These are phyloP conservation scores for Botia almorhae DNA, from an alignment of 2,797 vertebrate species.

Conservation along the genomic window DNA sequence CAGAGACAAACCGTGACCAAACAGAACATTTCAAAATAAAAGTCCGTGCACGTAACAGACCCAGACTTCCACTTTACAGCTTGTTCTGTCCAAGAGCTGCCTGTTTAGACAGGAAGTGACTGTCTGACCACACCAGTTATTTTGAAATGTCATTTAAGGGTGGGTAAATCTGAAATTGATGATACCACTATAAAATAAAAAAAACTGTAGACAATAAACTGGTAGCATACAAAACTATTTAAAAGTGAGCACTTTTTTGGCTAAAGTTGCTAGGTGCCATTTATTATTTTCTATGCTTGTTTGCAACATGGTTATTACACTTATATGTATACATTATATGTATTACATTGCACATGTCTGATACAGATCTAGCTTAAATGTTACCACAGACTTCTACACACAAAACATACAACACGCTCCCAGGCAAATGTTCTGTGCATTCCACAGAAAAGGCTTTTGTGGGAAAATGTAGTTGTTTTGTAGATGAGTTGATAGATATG, in stretches of 20 bases:
- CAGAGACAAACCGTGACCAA: no score
- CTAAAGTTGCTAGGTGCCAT: no score
- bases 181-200: no score
- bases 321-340: no score
- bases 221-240: no score
- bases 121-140: not conserved
- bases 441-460: slow-evolving; percentile 57
- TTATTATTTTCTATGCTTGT: not conserved
- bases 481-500: slow-evolving; percentile 64
- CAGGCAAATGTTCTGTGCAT: slow-evolving; percentile 11
- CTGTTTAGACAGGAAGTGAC: not conserved
- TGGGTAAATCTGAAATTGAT: no score
- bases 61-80: slow-evolving; percentile 10
- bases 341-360: not conserved
- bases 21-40: no score
- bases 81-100: not conserved
- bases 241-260: no score
- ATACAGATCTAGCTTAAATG: not conserved
- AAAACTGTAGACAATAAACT: no score
- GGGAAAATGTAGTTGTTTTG: slow-evolving; percentile 57
- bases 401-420: slow-evolving; percentile 9
- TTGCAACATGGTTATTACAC: not conserved
- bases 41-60: no score
- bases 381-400: not conserved
- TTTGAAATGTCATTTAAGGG: not conserved